Percentiles rank a stretch among this genome's conserved stretches.
Conservation (phyloP, 2,797 vertebrate species). For the Chloroceryle inda region DNA sequence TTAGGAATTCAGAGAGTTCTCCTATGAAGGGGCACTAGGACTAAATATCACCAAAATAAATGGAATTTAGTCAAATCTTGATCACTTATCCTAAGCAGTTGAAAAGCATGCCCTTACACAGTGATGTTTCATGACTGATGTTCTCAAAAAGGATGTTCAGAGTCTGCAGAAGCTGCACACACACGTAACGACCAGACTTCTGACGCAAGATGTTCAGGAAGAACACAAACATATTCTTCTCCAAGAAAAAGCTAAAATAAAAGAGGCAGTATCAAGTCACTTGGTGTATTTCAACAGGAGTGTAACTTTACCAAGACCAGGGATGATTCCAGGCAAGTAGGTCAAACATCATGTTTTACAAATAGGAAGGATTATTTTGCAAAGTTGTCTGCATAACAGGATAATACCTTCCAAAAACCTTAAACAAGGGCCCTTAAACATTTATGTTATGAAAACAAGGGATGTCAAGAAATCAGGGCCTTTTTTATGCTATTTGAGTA, state of each 20-base stretch:
- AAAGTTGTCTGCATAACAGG: background rate
- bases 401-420: background rate
- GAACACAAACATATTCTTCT: constrained; percentile 99
- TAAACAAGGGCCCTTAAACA: background rate
- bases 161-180: constrained; percentile 97
- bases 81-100: background rate
- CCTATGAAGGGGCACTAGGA: background rate
- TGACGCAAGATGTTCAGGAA: constrained; percentile 98
- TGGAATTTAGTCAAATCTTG: background rate
- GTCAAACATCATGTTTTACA: background rate
- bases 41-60: background rate
- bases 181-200: constrained; percentile 98
- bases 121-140: constrained; percentile 96
- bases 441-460: background rate
- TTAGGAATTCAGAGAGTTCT: background rate
- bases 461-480: background rate
- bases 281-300: background rate
- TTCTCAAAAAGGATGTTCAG: constrained; percentile 99
- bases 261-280: background rate
- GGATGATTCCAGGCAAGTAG: background rate
- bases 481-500: background rate
- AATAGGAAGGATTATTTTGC: background rate
- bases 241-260: constrained; percentile 93
- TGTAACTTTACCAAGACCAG: background rate
- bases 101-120: constrained; percentile 87